Evolutionary conservation across 1,140 invertebrate genomes (phyloP).

Genomic region (Eumeta japonica): DNA sequence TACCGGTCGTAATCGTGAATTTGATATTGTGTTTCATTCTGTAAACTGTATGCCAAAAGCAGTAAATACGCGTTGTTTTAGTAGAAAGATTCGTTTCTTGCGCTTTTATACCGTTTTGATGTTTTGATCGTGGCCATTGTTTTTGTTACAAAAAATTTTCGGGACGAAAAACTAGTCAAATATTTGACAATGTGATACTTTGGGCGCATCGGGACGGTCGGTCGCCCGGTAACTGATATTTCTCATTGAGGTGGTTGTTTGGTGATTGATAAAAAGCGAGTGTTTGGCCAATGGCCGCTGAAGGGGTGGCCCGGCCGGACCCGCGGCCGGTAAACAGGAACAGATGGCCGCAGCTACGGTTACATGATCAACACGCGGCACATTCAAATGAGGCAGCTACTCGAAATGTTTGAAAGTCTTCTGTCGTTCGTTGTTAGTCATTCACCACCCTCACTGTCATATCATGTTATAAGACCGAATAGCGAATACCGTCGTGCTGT

Average conservation of each 20-base stretch:
- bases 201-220: slow-evolving; percentile 49
- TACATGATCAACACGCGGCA: slow-evolving; percentile 48
- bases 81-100: too few relatives aligned
- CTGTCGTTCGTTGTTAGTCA: background rate
- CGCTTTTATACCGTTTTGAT: too few relatives aligned
- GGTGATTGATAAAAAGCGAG: slow-evolving; percentile 40
- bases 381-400: slow-evolving; percentile 35
- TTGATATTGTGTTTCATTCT: too few relatives aligned
- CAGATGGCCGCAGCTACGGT: slow-evolving; percentile 44
- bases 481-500: too few relatives aligned
- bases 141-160: too few relatives aligned
- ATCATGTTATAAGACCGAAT: background rate
- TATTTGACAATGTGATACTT: slow-evolving; percentile 42
- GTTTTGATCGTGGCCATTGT: too few relatives aligned
- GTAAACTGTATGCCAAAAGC: too few relatives aligned
- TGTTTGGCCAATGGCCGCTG: slow-evolving; percentile 35
- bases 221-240: slow-evolving; percentile 54
- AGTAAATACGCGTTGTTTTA: too few relatives aligned
- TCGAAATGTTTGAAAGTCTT: slow-evolving; percentile 3
- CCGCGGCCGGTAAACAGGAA: slow-evolving; percentile 29
- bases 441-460: background rate
- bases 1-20: too few relatives aligned
- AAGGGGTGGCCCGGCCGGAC: slow-evolving; percentile 35
- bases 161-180: too few relatives aligned
- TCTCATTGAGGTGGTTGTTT: slow-evolving; percentile 48